A percentile compares a stretch with the other conserved stretches of the same genome.
These are phyloP conservation scores for Oncorhynchus mykiss DNA, from an alignment of 2,113 vertebrate genomes.

Conservation along the genomic window DNA sequence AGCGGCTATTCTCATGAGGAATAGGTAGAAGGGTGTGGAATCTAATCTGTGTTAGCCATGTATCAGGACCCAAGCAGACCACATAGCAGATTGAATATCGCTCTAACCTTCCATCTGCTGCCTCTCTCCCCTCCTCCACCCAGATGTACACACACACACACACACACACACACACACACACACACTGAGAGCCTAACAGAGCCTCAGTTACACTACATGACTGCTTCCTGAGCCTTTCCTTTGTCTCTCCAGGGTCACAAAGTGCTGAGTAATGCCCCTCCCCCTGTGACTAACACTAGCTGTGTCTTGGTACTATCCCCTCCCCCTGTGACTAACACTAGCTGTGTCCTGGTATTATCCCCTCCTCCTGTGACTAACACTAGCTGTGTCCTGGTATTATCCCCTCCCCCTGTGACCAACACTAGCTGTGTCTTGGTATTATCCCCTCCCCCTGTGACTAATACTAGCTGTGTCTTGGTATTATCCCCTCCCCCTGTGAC, in stretches of 20 bases:
- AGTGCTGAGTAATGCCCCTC: conserved; percentile 34
- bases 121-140: neutral
- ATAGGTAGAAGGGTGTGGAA: neutral
- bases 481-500: too few species aligned
- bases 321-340: too few species aligned
- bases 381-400: conserved; percentile 33
- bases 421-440: too few species aligned
- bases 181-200: neutral
- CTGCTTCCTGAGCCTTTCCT: neutral
- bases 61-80: neutral
- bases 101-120: conserved; percentile 57
- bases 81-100: conserved; percentile 34
- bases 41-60: neutral
- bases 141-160: neutral
- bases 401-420: too few species aligned
- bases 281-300: too few species aligned
- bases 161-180: neutral
- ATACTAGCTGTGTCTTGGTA: conserved; percentile 33
- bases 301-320: too few species aligned
- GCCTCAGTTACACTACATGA: neutral
- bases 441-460: neutral
- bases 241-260: conserved; percentile 14
- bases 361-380: conserved; percentile 1
- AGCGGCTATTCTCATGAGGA: too few species aligned
- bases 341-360: too few species aligned